Conservation (phyloP, 2,888 invertebrate species). For the Onthophagus sagittarius region DNA sequence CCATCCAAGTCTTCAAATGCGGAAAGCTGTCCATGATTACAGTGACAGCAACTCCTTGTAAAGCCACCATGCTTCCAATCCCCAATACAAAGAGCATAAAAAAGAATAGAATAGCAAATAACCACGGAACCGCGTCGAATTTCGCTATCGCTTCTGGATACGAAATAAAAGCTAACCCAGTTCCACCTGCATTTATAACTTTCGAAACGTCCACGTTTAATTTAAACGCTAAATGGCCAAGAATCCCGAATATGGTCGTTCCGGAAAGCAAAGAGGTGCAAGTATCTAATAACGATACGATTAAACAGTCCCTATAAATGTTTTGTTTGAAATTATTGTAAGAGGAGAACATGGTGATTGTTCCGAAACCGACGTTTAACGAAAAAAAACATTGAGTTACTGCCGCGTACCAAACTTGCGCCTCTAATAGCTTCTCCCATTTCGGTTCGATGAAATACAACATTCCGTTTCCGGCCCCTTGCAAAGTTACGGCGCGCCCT, state of each 20-base stretch:
- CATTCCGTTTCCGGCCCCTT: conserved; percentile 73
- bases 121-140: conserved; percentile 68
- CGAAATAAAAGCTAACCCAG: conserved; percentile 78
- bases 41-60: conserved; percentile 65
- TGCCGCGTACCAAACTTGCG: conserved; percentile 69
- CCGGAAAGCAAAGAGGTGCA: conserved; percentile 79
- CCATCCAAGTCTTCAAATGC: conserved; percentile 55
- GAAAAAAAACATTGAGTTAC: conserved; percentile 75
- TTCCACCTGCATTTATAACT: conserved; percentile 69
- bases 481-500: conserved; percentile 60
- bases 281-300: conserved; percentile 77
- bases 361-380: conserved; percentile 67
- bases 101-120: conserved; percentile 77
- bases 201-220: conserved; percentile 60
- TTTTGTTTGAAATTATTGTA: conserved; percentile 68
- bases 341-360: conserved; percentile 73
- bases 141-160: conserved; percentile 81
- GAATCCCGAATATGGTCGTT: conserved; percentile 76
- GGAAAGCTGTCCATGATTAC: conserved; percentile 68
- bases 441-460: conserved; percentile 75
- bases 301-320: conserved; percentile 73
- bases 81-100: conserved; percentile 78
- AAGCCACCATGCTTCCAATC: conserved; percentile 69
- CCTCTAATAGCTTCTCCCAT: conserved; percentile 68
- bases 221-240: conserved; percentile 72